Percentiles rank a stretch among this genome's conserved stretches.
phyloP scores from a whole-genome alignment of 2,888 invertebrate genomes.

The Esperia sulphurella region DNA sequence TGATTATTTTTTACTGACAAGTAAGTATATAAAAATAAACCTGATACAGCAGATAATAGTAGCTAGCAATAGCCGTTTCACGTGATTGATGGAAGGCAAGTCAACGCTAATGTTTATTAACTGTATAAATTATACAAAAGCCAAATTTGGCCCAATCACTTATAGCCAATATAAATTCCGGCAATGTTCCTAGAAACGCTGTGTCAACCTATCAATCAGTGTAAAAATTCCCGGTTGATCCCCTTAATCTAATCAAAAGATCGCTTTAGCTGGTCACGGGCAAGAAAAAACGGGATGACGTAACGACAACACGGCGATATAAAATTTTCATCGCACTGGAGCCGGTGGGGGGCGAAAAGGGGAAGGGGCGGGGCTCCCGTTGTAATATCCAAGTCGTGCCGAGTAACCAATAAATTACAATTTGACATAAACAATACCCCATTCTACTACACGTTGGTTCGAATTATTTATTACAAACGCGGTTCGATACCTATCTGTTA shows the following conservation, averaged over 20 bases:
- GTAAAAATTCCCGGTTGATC: constrained; percentile 75
- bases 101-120: constrained; percentile 59
- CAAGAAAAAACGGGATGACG: constrained; percentile 73
- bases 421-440: constrained; percentile 76
- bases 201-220: constrained; percentile 77
- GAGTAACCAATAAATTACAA: constrained; percentile 75
- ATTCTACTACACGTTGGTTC: constrained; percentile 54
- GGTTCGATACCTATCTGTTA: constrained; percentile 12
- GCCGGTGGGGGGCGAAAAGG: constrained; percentile 29
- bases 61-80: constrained; percentile 12
- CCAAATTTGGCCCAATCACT: constrained; percentile 68
- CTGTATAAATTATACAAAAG: constrained; percentile 60
- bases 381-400: constrained; percentile 73
- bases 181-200: constrained; percentile 67
- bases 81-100: constrained; percentile 39
- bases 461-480: constrained; percentile 70
- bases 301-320: constrained; percentile 66
- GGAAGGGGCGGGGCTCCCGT: constrained; percentile 40
- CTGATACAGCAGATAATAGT: neutral
- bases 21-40: too few relatives aligned
- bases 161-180: constrained; percentile 73
- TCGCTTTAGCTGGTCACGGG: constrained; percentile 70
- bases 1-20: too few relatives aligned
- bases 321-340: constrained; percentile 69
- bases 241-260: constrained; percentile 79